Evolutionary conservation across 2,888 invertebrate genomes (phyloP).

Genomic region (Belgica antarctica): DNA sequence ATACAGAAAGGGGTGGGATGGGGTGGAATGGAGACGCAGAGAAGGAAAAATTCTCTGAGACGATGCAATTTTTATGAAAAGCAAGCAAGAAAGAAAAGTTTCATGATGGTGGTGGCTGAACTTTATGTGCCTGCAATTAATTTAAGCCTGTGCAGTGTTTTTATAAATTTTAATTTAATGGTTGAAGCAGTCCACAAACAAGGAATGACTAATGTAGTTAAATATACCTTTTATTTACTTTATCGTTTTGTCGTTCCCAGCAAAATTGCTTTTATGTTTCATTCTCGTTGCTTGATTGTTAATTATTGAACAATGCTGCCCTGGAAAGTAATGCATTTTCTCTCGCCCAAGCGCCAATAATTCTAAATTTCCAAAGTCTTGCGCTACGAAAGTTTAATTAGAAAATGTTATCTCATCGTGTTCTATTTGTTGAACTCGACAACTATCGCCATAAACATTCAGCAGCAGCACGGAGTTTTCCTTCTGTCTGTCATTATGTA

Average conservation of each 20-base stretch:
- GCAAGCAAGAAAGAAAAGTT: too few relatives aligned
- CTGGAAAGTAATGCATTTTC: background rate
- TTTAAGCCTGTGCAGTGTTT: background rate
- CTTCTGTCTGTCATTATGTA: background rate
- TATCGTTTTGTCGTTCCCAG: too few relatives aligned
- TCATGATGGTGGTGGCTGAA: slow-evolving; percentile 5
- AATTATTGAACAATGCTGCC: background rate
- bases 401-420: background rate
- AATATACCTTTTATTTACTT: too few relatives aligned
- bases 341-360: background rate
- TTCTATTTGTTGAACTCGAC: background rate
- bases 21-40: background rate
- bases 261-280: background rate
- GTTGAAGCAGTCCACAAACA: background rate
- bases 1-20: slow-evolving; percentile 13
- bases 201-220: slow-evolving; percentile 7
- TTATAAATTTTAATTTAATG: slow-evolving; percentile 6
- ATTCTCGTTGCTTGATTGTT: slow-evolving; percentile 6
- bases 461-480: background rate
- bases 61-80: too few relatives aligned
- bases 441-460: background rate
- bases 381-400: slow-evolving; percentile 1
- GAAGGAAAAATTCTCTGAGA: slow-evolving; percentile 3
- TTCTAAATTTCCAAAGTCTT: background rate
- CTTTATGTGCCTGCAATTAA: background rate